These are phyloP conservation scores for Drosophila erecta DNA, from an alignment of 1,140 invertebrate genomes.

Conservation along the genomic window DNA sequence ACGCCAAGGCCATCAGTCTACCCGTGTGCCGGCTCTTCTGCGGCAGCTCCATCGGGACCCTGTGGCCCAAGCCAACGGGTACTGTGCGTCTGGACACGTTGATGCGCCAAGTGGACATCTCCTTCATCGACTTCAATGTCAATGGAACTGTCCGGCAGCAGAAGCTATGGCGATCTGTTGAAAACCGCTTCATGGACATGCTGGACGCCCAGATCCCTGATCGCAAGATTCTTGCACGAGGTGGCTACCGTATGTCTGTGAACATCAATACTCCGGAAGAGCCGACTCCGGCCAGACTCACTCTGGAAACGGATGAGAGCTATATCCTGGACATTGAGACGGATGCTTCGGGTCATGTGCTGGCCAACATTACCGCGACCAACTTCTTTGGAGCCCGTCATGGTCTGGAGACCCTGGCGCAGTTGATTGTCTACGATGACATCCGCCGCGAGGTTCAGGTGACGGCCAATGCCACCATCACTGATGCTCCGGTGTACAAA, in stretches of 20 bases:
- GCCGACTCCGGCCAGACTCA: constrained; percentile 74
- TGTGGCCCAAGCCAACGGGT: constrained; percentile 91
- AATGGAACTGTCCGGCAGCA: constrained; percentile 35
- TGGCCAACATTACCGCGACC: constrained; percentile 87
- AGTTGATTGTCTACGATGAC: constrained; percentile 91
- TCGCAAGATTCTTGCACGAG: constrained; percentile 42
- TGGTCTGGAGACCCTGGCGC: constrained; percentile 91
- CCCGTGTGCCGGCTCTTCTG: constrained; percentile 88
- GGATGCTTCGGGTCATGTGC: constrained; percentile 80
- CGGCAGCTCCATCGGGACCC: constrained; percentile 86
- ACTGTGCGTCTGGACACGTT: constrained; percentile 86
- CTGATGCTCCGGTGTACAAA: constrained; percentile 89
- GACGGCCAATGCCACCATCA: constrained; percentile 87
- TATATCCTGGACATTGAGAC: constrained; percentile 87
- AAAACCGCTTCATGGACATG: constrained; percentile 62
- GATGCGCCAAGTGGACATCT: constrained; percentile 87
- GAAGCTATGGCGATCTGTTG: constrained; percentile 62
- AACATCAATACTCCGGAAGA: constrained; percentile 57
- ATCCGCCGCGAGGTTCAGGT: constrained; percentile 85
- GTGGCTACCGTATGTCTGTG: constrained; percentile 71
- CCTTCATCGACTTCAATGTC: constrained; percentile 56
- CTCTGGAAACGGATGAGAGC: constrained; percentile 88
- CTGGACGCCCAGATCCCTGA: constrained; percentile 67
- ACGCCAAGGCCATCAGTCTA: constrained; percentile 86
- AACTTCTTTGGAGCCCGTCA: constrained; percentile 91